Evolutionary conservation across 2,113 vertebrate genomes (phyloP).

Genomic region (Rhinopomastus cyanomelas): DNA sequence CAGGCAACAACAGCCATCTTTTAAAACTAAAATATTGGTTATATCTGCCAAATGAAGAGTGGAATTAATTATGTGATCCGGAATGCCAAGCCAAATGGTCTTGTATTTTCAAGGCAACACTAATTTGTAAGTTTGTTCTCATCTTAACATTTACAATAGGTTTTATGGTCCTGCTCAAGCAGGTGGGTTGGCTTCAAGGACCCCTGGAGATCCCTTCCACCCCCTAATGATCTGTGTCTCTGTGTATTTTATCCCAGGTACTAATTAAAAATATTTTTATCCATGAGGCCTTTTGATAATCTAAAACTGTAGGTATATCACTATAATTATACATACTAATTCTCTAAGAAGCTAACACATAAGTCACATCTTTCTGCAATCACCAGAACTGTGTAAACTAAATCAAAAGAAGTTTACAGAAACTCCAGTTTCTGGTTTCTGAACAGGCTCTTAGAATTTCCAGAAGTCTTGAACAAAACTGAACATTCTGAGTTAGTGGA

Average conservation of each 20-base stretch:
- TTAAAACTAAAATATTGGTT: background rate
- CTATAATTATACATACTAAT: background rate
- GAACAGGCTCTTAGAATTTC: background rate
- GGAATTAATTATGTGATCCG: background rate
- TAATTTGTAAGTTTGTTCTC: background rate
- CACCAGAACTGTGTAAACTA: background rate
- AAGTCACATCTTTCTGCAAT: background rate
- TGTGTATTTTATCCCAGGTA: background rate
- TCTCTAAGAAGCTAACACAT: background rate
- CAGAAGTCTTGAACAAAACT: background rate
- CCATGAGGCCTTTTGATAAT: background rate
- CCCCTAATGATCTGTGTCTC: no score
- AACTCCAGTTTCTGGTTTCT: background rate
- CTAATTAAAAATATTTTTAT: background rate
- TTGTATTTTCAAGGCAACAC: background rate
- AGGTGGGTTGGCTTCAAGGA: no score
- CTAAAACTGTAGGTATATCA: background rate
- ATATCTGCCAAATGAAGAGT: background rate
- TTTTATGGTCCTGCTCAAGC: no score
- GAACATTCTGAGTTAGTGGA: background rate
- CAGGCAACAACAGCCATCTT: background rate
- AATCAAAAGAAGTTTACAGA: background rate
- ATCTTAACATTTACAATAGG: background rate
- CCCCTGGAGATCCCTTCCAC: no score
- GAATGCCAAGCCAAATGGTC: background rate